Evolutionary conservation across 2,797 vertebrate genomes (phyloP).

Genomic region (Botia almorhae): DNA sequence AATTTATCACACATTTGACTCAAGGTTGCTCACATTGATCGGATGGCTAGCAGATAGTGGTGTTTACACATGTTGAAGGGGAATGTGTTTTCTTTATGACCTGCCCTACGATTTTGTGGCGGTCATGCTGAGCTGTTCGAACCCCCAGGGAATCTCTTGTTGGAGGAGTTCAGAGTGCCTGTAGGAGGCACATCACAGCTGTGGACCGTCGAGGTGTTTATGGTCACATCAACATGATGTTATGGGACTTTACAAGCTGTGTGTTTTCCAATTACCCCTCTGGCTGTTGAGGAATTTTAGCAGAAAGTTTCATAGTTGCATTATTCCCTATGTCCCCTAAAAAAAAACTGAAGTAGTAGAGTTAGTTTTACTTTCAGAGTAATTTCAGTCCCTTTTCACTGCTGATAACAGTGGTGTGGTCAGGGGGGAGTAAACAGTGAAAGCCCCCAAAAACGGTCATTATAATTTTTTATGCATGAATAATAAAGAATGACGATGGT

Average conservation of each 20-base stretch:
- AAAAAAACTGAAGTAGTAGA: background rate
- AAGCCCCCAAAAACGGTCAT: background rate
- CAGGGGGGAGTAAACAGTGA: background rate
- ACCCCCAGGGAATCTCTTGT: background rate
- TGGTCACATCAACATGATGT: constrained; percentile 42
- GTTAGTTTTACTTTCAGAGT: constrained; percentile 12
- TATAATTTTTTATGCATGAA: background rate
- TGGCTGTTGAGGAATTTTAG: constrained; percentile 31
- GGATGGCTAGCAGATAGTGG: background rate
- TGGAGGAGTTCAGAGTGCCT: constrained; percentile 12
- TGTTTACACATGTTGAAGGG: constrained; percentile 8
- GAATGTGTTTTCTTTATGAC: constrained; percentile 21
- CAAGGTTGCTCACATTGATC: constrained; percentile 13
- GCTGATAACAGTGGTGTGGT: background rate
- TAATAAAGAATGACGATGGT: background rate
- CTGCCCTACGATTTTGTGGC: constrained; percentile 1
- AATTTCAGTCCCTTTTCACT: background rate
- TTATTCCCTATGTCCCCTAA: background rate
- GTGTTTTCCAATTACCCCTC: constrained; percentile 48
- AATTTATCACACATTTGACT: background rate
- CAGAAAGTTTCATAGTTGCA: background rate
- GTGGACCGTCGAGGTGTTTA: constrained; percentile 55
- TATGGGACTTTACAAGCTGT: constrained; percentile 58
- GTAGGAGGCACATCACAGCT: constrained; percentile 54
- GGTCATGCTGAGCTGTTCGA: background rate